These are phyloP conservation scores for Phoxinus dragarum DNA, from an alignment of 2,797 vertebrate genomes.

Conservation along the genomic window DNA sequence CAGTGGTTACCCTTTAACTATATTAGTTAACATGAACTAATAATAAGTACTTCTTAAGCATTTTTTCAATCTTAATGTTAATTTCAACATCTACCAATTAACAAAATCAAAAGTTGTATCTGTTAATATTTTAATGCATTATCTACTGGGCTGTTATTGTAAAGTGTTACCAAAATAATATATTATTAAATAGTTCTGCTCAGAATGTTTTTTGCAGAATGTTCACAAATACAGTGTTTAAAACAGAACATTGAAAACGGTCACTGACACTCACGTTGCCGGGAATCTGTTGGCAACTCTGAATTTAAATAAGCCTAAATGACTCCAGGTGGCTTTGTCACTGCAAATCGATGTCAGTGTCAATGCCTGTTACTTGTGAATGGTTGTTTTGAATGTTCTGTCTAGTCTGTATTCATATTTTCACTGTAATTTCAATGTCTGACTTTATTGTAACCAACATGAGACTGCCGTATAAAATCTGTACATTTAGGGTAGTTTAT, in stretches of 20 bases:
- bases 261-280: background rate
- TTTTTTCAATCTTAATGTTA: background rate
- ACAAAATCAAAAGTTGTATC: background rate
- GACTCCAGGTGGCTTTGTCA: constrained; percentile 5
- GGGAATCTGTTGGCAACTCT: background rate
- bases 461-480: background rate
- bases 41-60: too few relatives aligned
- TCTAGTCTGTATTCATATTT: constrained; percentile 57
- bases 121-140: background rate
- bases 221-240: background rate
- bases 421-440: constrained; percentile 58
- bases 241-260: background rate
- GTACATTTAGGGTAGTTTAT: background rate
- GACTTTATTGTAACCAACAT: constrained; percentile 40
- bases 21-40: background rate
- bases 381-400: constrained; percentile 51
- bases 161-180: background rate
- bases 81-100: background rate
- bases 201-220: background rate
- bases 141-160: background rate
- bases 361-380: constrained; percentile 26
- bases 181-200: background rate
- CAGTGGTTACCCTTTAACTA: background rate
- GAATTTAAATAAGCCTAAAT: background rate
- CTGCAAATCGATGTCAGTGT: constrained; percentile 5